A percentile compares a stretch with the other conserved stretches of the same genome.
Conservation (phyloP, 2,888 invertebrate genomes). For the Microctonus aethiopoides region DNA sequence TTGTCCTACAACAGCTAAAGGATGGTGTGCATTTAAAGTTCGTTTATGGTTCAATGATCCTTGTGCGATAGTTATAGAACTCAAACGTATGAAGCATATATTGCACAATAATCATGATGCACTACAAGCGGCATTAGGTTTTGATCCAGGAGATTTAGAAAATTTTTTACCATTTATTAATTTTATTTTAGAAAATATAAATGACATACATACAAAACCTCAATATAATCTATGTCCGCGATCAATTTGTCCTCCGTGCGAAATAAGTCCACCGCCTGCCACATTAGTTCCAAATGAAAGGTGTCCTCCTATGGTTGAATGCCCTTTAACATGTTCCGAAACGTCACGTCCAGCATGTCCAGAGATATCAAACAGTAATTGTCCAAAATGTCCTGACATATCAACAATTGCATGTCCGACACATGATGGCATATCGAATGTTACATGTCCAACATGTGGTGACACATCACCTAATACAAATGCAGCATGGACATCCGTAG, state of each 20-base stretch:
- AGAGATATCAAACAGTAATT: not conserved
- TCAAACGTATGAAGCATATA: not conserved
- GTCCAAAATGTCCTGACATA: not conserved
- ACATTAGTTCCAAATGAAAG: too few species aligned
- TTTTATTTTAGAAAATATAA: too few species aligned
- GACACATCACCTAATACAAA: too few species aligned
- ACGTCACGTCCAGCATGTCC: not conserved
- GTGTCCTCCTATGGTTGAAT: too few species aligned
- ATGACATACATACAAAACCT: too few species aligned
- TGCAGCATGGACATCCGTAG: too few species aligned
- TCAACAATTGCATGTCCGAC: too few species aligned
- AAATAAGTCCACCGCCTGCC: too few species aligned
- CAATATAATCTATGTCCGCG: too few species aligned
- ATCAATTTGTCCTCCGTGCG: too few species aligned
- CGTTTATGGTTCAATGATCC: not conserved
- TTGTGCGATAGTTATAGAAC: not conserved
- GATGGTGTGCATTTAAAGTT: conserved; percentile 3
- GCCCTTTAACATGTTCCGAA: too few species aligned
- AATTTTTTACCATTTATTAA: too few species aligned
- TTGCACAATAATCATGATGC: not conserved
- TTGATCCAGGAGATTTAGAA: not conserved
- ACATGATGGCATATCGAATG: not conserved
- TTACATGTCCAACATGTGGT: not conserved
- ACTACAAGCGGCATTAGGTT: not conserved
- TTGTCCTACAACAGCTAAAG: not conserved